Evolutionary conservation across 2,797 vertebrate genomes (phyloP), one percentile per base, ranked within the genome.

Genomic region (Antennarius maculatus): DNA sequence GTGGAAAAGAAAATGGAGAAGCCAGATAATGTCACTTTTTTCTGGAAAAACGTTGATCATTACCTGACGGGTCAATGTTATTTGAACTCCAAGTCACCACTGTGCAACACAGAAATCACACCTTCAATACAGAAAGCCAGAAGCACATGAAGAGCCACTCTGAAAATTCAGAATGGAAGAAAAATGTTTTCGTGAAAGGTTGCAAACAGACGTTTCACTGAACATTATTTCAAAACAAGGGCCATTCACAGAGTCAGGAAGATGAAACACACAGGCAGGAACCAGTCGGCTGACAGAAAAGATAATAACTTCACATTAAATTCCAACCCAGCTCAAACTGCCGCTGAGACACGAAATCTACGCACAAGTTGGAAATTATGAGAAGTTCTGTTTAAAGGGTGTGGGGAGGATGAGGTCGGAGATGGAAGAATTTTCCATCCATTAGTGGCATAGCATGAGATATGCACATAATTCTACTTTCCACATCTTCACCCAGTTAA

Each of bases 401-500:
- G 85, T 82, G 78, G 81, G 77, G 79, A 81, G 84, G 82, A 81
- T 80, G 86, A 85, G 83, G 86, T 86, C 15, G 71, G 83, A 80
- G 74, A 74, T 59, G 68, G 73, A 87, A 82, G 79, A 83, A 87
- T 85, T 90, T 92, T 92, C 90, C 86, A 74, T 89, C 88, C 88
- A 91, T 91, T 90, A 90, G 88, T 82, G 80, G 89, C 63, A 27
- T 68, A 73, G 81, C 81, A 87, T 79, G 85, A 90, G 80, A 92
- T 80, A 86, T 72, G 67, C 78, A 77, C 73, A 85, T 84, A 80
- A 90, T 79, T 89, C 80, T 23, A 83, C 77, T 91, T 89, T 89
- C 85, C 85, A 91, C 87, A 90, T 91, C 83, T 92, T 87, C 83
- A 86, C 86, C 78, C 69, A 89, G 89, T 93, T 91, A 92, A 92